Base-by-base conservation (phyloP, 2,113 vertebrate species). In the Zosterops japonicus region DNA sequence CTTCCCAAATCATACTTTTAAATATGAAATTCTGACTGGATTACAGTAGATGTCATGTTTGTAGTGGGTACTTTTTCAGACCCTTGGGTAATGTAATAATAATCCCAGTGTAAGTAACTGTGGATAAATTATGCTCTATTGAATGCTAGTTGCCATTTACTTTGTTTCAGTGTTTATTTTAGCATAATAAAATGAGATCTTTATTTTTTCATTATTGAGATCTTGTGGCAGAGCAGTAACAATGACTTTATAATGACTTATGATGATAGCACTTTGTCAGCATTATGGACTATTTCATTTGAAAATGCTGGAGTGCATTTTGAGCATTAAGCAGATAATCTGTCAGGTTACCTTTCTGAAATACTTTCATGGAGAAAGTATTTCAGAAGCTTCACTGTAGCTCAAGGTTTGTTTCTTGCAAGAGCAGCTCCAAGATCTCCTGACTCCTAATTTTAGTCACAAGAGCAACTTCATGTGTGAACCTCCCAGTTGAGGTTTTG, bases 121-220 rank as follows among this genome's bases (percentile, higher is more conserved):
- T 57, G 36, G 41, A 49, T 84, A 94, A 92, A 83, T 87, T 49
- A 93, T 83, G 39, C 71, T 18, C 42, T 59, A 3, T 44, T 82
- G n/a, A 53, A 65, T 57, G 17, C 36, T 69, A 55, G 70, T 61
- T 91, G 28, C 55, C 61, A 79, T 82, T 95, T 94, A 55, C 46
- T 87, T 61, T 59, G 39, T 69, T 93, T 41, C 35, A 85, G 25
- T 76, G 33, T 83, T 94, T 95, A 74, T 33, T 86, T 95, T 86
- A 88, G 39, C 33, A 75, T 80, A 92, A 56, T 86, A 59, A 70
- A 87, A 68, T 42, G 12, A 91, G 36, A 49, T 81, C 49, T 90
- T 94, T 86, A 69, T 79, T 78, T 95, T 85, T 93, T 61, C 33
- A n/a, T 85, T 91, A 69, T 52, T 67, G 63, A 91, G 46, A 77